phyloP scores from a whole-genome alignment of 2,113 vertebrate species.

The Podarcis muralis region DNA sequence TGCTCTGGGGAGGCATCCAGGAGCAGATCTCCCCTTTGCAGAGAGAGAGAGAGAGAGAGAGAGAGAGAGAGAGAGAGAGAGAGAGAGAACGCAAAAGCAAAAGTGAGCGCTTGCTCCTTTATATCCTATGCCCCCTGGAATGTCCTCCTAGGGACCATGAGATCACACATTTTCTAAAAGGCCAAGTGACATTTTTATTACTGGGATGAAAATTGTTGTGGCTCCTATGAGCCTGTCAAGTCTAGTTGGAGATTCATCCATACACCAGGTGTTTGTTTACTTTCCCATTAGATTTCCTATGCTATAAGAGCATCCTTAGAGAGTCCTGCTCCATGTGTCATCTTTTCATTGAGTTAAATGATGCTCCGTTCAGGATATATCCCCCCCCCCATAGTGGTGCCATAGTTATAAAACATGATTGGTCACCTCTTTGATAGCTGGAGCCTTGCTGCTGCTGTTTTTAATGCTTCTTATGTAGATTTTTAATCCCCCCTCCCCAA shows the following conservation, averaged over 20 bases:
- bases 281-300: neutral
- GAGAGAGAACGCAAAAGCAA: no score
- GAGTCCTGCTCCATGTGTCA: neutral
- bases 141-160: no score
- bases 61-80: no score
- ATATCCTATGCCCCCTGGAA: no score
- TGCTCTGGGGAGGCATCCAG: no score
- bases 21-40: no score
- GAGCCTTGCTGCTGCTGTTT: neutral
- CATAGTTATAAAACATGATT: neutral
- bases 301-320: no score
- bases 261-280: neutral
- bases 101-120: no score
- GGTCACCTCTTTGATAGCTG: neutral
- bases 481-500: neutral
- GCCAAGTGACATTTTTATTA: neutral
- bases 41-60: no score
- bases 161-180: no score
- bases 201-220: neutral
- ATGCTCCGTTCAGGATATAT: neutral
- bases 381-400: no score
- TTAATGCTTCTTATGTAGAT: neutral
- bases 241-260: neutral
- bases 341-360: neutral
- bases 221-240: neutral